Percentiles rank a stretch among this genome's conserved stretches.
Conservation (phyloP, 2,113 vertebrate genomes). For the Ia io region DNA sequence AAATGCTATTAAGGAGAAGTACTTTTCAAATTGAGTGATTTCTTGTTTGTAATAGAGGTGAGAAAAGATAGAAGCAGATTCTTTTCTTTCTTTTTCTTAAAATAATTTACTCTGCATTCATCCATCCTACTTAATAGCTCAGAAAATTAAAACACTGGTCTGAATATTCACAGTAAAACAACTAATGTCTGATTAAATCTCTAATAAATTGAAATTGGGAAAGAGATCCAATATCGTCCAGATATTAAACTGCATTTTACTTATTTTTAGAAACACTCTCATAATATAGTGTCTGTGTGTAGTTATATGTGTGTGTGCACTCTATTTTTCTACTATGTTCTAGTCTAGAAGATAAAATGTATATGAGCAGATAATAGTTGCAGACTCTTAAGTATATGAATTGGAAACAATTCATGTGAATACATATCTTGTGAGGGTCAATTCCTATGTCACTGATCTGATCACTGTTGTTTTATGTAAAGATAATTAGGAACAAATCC, state of each 20-base stretch:
- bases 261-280: not conserved
- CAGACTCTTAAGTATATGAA: not conserved
- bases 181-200: constrained; percentile 35
- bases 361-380: not conserved
- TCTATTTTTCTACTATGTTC: not conserved
- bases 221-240: not conserved
- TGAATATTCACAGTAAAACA: constrained; percentile 41
- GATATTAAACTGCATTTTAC: not conserved
- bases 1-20: not conserved
- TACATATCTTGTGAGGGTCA: not conserved
- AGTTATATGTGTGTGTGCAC: not conserved
- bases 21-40: not conserved
- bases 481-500: not conserved
- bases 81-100: not conserved
- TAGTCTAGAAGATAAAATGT: not conserved
- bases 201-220: not conserved
- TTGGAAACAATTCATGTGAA: not conserved
- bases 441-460: not conserved
- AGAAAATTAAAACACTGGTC: constrained; percentile 17
- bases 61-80: not conserved
- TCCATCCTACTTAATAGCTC: constrained; percentile 32
- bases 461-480: not conserved
- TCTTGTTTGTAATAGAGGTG: not conserved
- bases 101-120: not conserved
- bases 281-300: not conserved